phyloP scores from a whole-genome alignment of 2,797 vertebrate genomes.

The Eupleurogrammus muticus region DNA sequence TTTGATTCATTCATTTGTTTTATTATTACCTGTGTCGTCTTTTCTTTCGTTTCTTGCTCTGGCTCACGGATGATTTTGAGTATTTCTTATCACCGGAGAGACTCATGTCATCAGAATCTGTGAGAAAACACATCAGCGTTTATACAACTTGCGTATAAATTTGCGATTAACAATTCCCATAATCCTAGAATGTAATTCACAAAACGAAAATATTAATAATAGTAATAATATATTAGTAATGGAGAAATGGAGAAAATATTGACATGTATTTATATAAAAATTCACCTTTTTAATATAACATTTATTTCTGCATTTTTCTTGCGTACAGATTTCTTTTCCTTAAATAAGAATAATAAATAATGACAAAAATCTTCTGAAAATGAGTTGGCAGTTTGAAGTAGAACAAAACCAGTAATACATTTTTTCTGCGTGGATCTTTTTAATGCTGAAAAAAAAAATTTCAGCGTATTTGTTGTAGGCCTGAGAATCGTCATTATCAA shows the following conservation, averaged over 20 bases:
- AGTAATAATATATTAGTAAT: background rate
- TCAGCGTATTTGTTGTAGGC: background rate
- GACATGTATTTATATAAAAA: background rate
- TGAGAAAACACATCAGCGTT: slow-evolving; percentile 33
- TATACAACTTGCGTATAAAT: background rate
- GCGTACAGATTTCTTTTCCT: no score
- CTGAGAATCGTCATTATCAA: background rate
- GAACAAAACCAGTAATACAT: background rate
- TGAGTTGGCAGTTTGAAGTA: background rate
- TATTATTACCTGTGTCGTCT: slow-evolving; percentile 91
- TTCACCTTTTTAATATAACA: background rate
- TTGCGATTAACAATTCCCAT: background rate
- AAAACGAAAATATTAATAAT: background rate
- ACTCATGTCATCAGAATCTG: slow-evolving; percentile 95
- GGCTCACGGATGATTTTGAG: slow-evolving; percentile 90
- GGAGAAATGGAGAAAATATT: background rate
- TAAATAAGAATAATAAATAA: background rate
- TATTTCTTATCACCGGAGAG: slow-evolving; percentile 91
- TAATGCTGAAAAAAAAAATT: background rate
- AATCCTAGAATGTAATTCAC: background rate
- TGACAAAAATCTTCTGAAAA: background rate
- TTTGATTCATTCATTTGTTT: no score
- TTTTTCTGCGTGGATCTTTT: background rate
- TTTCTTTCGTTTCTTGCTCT: slow-evolving; percentile 98
- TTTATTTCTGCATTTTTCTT: background rate